These are phyloP conservation scores for Steinernema feltiae DNA, from an alignment of 1,140 invertebrate genomes.

Conservation along the genomic window DNA sequence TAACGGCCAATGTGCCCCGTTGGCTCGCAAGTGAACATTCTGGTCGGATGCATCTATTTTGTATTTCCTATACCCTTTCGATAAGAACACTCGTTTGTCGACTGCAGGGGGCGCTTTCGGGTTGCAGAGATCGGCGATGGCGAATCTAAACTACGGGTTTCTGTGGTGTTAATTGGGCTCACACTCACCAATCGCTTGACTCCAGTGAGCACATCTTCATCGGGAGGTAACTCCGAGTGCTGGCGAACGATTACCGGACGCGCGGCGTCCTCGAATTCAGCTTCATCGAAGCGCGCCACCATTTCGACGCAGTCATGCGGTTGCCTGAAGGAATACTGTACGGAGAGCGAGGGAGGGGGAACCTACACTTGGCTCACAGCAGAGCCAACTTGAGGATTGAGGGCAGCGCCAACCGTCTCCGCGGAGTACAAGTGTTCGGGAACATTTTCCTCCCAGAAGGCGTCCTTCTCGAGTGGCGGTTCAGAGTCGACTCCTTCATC, in stretches of 20 bases:
- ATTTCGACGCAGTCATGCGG: background rate
- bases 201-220: background rate
- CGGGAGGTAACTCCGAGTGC: background rate
- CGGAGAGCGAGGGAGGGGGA: background rate
- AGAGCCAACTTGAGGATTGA: background rate
- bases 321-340: no score
- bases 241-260: background rate
- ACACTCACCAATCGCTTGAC: background rate
- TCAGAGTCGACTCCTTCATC: constrained; percentile 21
- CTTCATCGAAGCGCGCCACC: background rate
- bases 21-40: constrained; percentile 7
- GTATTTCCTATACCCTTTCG: no score
- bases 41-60: background rate
- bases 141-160: background rate
- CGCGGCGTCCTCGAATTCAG: background rate
- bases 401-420: constrained; percentile 15
- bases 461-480: constrained; percentile 28
- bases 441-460: constrained; percentile 30
- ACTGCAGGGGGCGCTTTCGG: background rate
- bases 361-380: background rate
- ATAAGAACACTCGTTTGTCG: background rate
- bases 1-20: constrained; percentile 48
- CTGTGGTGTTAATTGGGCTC: background rate
- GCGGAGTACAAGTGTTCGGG: constrained; percentile 26
- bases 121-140: background rate